A percentile compares a stretch with the other conserved stretches of the same genome.
These are phyloP conservation scores for Eonycteris spelaea DNA, from an alignment of 2,113 vertebrate genomes.

Conservation along the genomic window DNA sequence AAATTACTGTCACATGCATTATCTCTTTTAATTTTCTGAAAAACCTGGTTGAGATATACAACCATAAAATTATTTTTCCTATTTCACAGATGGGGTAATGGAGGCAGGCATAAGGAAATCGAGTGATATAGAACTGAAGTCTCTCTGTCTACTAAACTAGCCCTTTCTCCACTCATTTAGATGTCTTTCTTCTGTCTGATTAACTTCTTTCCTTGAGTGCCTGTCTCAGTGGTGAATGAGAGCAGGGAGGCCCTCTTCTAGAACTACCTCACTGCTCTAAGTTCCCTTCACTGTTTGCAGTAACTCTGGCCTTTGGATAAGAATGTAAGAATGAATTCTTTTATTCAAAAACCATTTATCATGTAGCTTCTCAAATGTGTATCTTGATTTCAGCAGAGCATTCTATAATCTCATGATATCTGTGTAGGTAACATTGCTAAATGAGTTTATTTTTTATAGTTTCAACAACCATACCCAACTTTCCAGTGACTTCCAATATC, in stretches of 20 bases:
- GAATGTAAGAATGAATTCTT: not conserved
- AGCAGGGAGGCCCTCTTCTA: not conserved
- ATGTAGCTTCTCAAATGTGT: not conserved
- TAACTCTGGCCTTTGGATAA: slow-evolving; percentile 11
- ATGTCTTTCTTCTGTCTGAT: not conserved
- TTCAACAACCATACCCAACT: not conserved
- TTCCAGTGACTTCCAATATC: not conserved
- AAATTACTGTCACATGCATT: not conserved
- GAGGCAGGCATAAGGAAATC: not conserved
- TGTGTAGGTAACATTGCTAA: not conserved
- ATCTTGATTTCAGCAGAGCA: slow-evolving; percentile 2
- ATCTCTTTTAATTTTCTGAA: not conserved
- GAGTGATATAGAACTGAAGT: not conserved
- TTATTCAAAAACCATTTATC: not conserved
- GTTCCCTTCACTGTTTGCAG: not conserved
- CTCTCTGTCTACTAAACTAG: not conserved
- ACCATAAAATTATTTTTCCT: not conserved
- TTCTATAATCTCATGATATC: not conserved
- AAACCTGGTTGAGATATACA: not conserved
- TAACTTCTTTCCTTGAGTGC: not conserved
- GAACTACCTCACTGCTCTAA: not conserved
- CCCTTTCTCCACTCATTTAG: not conserved
- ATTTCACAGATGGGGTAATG: not conserved
- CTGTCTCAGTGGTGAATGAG: not conserved
- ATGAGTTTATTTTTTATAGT: slow-evolving; percentile 8